These are phyloP conservation scores for Nomada fucata DNA, from an alignment of 2,888 invertebrate genomes.

Conservation along the genomic window DNA sequence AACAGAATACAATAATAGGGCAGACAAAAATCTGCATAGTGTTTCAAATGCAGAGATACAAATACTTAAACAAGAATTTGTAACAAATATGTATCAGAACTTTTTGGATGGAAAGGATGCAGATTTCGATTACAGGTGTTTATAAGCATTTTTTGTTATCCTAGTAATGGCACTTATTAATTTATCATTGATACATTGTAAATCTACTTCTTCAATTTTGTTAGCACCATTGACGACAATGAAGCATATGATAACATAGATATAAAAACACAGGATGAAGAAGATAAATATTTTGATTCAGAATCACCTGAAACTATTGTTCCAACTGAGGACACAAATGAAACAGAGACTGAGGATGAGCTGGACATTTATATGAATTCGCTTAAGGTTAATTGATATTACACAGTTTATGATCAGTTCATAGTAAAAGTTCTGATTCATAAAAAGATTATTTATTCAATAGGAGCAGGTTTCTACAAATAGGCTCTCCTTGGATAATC, in stretches of 20 bases:
- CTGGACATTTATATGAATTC: slow-evolving; percentile 90
- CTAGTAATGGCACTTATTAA: background rate
- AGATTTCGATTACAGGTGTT: slow-evolving; percentile 92
- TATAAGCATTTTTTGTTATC: slow-evolving; percentile 1
- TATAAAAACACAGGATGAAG: slow-evolving; percentile 91
- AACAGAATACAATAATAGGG: slow-evolving; percentile 12
- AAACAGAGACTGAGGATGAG: slow-evolving; percentile 86
- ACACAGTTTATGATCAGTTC: slow-evolving; percentile 61
- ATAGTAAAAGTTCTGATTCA: slow-evolving; percentile 63
- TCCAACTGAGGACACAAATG: slow-evolving; percentile 64
- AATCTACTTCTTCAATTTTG: slow-evolving; percentile 63
- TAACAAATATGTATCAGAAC: slow-evolving; percentile 92
- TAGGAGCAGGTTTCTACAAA: slow-evolving; percentile 70
- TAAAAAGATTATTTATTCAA: slow-evolving; percentile 72
- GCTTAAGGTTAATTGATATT: slow-evolving; percentile 79
- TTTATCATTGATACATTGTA: background rate
- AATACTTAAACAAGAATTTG: slow-evolving; percentile 91
- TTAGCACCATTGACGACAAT: slow-evolving; percentile 91
- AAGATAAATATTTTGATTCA: slow-evolving; percentile 96
- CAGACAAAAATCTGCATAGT: slow-evolving; percentile 68
- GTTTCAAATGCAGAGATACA: slow-evolving; percentile 85
- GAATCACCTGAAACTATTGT: slow-evolving; percentile 88
- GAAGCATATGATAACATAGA: slow-evolving; percentile 91
- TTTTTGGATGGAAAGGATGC: slow-evolving; percentile 93
- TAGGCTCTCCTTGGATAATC: slow-evolving; percentile 63